Conservation (phyloP, 2,888 invertebrate genomes). For the Drosophila borborema region DNA sequence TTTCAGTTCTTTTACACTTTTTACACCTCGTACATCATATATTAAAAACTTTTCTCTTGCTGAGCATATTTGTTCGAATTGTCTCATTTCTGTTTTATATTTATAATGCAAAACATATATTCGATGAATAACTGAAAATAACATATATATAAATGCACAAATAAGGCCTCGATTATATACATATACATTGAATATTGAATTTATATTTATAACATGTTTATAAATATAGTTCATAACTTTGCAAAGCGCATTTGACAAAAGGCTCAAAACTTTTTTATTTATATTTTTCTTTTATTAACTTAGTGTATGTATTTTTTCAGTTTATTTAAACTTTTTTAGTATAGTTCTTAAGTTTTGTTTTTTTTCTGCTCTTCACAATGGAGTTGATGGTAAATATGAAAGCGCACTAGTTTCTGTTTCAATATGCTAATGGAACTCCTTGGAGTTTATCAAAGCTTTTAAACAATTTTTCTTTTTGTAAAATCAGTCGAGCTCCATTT, state of each 20-base stretch:
- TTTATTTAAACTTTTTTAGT: slow-evolving; percentile 37
- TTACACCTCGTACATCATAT: slow-evolving; percentile 32
- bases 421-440: background rate
- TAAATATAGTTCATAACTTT: slow-evolving; percentile 10
- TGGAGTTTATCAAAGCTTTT: background rate
- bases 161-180: slow-evolving; percentile 19
- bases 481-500: too few relatives aligned
- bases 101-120: slow-evolving; percentile 15
- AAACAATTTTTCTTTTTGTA: too few relatives aligned
- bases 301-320: slow-evolving; percentile 40
- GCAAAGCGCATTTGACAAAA: slow-evolving; percentile 50
- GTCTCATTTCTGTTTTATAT: slow-evolving; percentile 28
- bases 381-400: background rate
- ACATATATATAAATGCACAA: slow-evolving; percentile 72
- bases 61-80: slow-evolving; percentile 30
- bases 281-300: slow-evolving; percentile 18
- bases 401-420: background rate
- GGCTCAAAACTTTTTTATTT: slow-evolving; percentile 43
- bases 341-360: slow-evolving; percentile 30
- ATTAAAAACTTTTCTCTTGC: slow-evolving; percentile 20
- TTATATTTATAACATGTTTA: slow-evolving; percentile 15
- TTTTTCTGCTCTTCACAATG: slow-evolving; percentile 7
- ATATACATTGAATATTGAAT: slow-evolving; percentile 1
- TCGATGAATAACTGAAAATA: slow-evolving; percentile 3
- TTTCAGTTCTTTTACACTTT: slow-evolving; percentile 49